Percentiles rank a stretch among this genome's conserved stretches.
Evolutionary conservation across 1,140 invertebrate species (phyloP).

Genomic region (Antheraea mylitta): DNA sequence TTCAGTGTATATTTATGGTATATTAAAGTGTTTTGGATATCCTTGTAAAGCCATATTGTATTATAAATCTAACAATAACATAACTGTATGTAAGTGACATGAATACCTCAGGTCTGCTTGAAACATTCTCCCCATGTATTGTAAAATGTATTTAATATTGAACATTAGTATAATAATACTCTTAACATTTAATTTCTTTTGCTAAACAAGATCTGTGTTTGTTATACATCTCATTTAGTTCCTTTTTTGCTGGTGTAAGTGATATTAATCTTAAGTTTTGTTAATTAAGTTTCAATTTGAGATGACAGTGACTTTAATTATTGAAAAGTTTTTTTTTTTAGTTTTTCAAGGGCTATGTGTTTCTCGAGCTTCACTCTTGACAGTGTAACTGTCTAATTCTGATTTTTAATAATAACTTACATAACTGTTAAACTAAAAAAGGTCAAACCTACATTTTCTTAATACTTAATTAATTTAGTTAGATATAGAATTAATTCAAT

Average conservation of each 20-base stretch:
- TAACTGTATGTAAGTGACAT: not conserved
- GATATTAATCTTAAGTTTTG: slow-evolving; percentile 66
- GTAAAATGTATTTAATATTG: not conserved
- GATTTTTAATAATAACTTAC: not conserved
- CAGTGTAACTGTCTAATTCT: slow-evolving; percentile 10
- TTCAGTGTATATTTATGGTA: not conserved
- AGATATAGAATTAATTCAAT: not conserved
- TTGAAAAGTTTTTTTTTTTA: not conserved
- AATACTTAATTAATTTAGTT: slow-evolving; percentile 1
- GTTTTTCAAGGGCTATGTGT: slow-evolving; percentile 12
- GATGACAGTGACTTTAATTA: slow-evolving; percentile 5
- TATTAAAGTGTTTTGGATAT: too few relatives aligned
- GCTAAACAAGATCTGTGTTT: slow-evolving; percentile 23
- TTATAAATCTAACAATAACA: not conserved
- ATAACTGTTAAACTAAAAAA: not conserved
- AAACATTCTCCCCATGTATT: not conserved
- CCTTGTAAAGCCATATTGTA: too few relatives aligned
- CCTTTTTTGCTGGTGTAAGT: slow-evolving; percentile 63
- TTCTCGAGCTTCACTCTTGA: slow-evolving; percentile 6
- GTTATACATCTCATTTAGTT: slow-evolving; percentile 47
- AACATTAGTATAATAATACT: not conserved
- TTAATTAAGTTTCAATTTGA: slow-evolving; percentile 27
- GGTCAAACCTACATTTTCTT: slow-evolving; percentile 1
- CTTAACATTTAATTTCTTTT: not conserved
- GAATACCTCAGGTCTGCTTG: not conserved